These are phyloP conservation scores for Ramazzottius varieornatus DNA, from an alignment of 2,888 invertebrate genomes.

Conservation along the genomic window DNA sequence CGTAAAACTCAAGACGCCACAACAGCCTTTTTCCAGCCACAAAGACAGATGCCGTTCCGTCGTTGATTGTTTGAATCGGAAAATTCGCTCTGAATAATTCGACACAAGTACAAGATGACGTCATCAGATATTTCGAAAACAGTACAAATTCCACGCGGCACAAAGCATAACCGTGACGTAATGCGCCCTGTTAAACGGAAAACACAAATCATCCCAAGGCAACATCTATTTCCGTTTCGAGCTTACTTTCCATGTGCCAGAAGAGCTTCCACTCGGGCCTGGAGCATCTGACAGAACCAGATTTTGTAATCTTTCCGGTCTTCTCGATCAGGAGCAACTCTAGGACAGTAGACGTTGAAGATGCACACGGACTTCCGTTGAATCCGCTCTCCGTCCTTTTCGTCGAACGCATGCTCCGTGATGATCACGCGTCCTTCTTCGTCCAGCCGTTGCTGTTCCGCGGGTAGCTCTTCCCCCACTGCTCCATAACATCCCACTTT, in stretches of 20 bases:
- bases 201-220: too few relatives aligned
- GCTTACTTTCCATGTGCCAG: conserved; percentile 19
- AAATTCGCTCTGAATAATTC: too few relatives aligned
- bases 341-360: conserved; percentile 29
- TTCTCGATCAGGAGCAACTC: conserved; percentile 24
- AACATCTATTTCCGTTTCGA: too few relatives aligned
- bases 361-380: conserved; percentile 13
- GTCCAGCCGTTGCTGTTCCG: conserved; percentile 23
- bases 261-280: conserved; percentile 23
- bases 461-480: conserved; percentile 16
- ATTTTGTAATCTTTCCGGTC: conserved; percentile 25
- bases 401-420: conserved; percentile 23
- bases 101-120: too few relatives aligned
- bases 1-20: background rate
- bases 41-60: too few relatives aligned
- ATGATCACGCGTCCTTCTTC: conserved; percentile 26
- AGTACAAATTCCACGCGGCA: too few relatives aligned
- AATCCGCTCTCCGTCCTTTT: background rate
- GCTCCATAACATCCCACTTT: conserved; percentile 19
- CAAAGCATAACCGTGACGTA: too few relatives aligned
- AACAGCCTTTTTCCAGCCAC: too few relatives aligned
- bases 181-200: too few relatives aligned
- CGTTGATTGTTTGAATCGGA: too few relatives aligned
- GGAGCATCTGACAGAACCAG: conserved; percentile 23
- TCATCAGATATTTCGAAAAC: too few relatives aligned